Conservation (phyloP, 2,888 invertebrate species). For the Caradrina kadenii region DNA sequence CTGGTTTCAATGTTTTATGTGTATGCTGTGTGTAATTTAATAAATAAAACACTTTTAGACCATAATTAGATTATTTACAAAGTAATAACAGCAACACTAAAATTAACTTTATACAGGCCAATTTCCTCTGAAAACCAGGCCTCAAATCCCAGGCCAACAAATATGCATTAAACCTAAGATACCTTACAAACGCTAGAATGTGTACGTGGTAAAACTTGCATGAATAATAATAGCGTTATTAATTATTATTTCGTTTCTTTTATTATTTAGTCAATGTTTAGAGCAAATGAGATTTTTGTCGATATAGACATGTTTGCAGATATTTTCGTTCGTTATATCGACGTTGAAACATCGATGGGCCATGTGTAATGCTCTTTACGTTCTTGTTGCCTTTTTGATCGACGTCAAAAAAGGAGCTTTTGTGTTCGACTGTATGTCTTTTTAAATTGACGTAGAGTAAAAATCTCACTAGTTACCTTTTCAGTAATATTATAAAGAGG, state of each 20-base stretch:
- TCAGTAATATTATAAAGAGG: no score
- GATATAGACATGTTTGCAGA: constrained; percentile 68
- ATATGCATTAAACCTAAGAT: constrained; percentile 72
- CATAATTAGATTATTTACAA: no score
- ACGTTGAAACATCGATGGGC: constrained; percentile 35
- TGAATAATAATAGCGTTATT: constrained; percentile 76
- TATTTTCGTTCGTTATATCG: constrained; percentile 68
- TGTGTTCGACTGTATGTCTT: no score
- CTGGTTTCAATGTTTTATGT: no score
- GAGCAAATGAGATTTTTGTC: constrained; percentile 75
- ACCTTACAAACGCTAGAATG: constrained; percentile 82
- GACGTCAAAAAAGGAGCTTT: no score
- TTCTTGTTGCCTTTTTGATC: constrained; percentile 26
- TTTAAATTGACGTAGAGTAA: not conserved
- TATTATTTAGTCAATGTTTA: constrained; percentile 82
- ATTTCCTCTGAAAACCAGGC: constrained; percentile 20
- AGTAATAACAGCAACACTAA: not conserved
- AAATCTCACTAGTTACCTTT: no score
- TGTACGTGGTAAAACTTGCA: constrained; percentile 82
- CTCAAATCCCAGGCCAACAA: constrained; percentile 46
- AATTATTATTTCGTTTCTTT: constrained; percentile 68
- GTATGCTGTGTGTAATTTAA: no score
- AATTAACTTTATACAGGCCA: not conserved
- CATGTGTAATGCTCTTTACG: constrained; percentile 26
- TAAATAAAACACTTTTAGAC: no score